These are phyloP conservation scores for Pristionchus arcanus DNA, from an alignment of 2,888 invertebrate genomes.

Conservation along the genomic window DNA sequence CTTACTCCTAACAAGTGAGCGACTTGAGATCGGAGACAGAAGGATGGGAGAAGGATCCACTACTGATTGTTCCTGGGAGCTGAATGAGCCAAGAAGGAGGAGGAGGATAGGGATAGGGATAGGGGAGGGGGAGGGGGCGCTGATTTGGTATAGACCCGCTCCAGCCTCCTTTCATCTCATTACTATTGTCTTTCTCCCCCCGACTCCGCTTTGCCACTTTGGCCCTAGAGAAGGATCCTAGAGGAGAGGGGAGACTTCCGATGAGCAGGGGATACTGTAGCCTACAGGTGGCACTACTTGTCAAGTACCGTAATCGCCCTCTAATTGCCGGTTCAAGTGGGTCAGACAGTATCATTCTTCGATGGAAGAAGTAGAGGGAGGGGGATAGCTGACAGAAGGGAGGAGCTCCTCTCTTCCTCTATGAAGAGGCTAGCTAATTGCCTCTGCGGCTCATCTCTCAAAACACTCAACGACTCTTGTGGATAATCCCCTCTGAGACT, in stretches of 20 bases:
- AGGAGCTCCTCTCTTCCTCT: conserved; percentile 11
- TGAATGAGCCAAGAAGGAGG: not conserved
- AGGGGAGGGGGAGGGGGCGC: not conserved
- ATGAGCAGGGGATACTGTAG: conserved; percentile 15
- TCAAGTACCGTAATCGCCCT: not conserved
- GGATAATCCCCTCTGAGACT: conserved; percentile 48
- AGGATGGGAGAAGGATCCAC: not conserved
- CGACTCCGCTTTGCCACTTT: not conserved
- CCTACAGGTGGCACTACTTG: not conserved
- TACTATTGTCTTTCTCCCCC: conserved; percentile 46
- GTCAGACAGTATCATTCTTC: not conserved
- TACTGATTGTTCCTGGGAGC: conserved; percentile 22
- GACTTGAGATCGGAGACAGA: not conserved
- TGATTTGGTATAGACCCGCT: not conserved
- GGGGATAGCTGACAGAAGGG: not conserved
- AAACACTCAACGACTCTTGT: conserved; percentile 42
- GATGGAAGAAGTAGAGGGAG: not conserved
- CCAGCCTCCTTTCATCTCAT: conserved; percentile 45
- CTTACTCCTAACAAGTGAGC: not conserved
- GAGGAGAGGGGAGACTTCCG: not conserved
- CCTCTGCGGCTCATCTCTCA: conserved; percentile 14
- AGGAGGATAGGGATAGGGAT: conserved; percentile 5
- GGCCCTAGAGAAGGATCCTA: not conserved
- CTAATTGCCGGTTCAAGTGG: conserved; percentile 27
- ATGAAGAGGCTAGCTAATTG: conserved; percentile 46